A percentile compares a stretch with the other conserved stretches of the same genome.
These are phyloP conservation scores for Erythrocercus mccallii DNA, from an alignment of 2,113 vertebrate species.

Conservation along the genomic window DNA sequence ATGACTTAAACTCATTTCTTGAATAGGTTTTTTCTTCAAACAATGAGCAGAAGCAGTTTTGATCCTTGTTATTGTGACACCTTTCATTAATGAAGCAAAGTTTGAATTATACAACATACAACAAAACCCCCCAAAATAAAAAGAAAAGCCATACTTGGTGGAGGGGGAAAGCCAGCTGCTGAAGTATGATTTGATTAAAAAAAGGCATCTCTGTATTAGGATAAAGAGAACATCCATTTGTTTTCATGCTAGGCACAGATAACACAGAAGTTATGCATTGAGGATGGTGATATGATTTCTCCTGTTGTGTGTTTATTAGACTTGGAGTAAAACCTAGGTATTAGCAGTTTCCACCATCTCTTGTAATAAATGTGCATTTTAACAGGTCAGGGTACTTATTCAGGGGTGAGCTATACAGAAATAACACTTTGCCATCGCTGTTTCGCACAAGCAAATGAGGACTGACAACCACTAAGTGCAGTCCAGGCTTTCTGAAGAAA, in stretches of 20 bases:
- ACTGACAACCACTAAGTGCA: slow-evolving; percentile 1
- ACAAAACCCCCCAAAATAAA: background rate
- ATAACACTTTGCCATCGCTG: background rate
- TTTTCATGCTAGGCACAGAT: background rate
- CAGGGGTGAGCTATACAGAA: background rate
- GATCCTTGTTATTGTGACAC: background rate
- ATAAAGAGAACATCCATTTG: background rate
- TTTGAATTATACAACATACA: background rate
- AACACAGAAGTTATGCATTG: background rate
- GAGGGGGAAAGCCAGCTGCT: background rate
- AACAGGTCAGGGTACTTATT: background rate
- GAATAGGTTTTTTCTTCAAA: background rate
- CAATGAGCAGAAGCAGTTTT: background rate
- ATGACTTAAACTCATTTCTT: background rate
- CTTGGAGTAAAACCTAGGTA: background rate
- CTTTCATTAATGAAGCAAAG: background rate
- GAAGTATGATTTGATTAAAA: background rate
- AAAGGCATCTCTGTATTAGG: background rate
- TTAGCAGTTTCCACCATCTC: background rate
- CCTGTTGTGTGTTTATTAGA: background rate
- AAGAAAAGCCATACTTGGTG: background rate
- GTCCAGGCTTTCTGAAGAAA: background rate
- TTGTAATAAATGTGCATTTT: background rate
- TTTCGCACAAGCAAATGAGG: background rate
- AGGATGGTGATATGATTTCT: background rate